A percentile compares a stretch with the other conserved stretches of the same genome.
phyloP scores from a whole-genome alignment of 2,888 invertebrate genomes.

The Parapristionchus giblindavisi region DNA sequence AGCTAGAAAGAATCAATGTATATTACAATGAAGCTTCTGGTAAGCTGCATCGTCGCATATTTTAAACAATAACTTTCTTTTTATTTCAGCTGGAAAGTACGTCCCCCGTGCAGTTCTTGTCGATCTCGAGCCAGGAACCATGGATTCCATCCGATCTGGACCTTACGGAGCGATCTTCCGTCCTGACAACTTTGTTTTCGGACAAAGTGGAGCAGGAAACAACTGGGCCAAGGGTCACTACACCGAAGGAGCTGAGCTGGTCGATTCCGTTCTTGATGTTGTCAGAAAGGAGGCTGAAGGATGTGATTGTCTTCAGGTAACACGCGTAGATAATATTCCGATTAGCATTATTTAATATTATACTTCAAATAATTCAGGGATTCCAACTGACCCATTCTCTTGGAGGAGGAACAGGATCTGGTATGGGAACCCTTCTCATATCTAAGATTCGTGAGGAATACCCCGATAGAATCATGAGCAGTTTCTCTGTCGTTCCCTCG shows the following conservation, averaged over 20 bases:
- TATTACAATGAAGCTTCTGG: constrained; percentile 79
- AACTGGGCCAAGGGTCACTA: constrained; percentile 80
- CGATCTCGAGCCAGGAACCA: constrained; percentile 94
- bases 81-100: constrained; percentile 91
- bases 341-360: too few relatives aligned
- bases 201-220: constrained; percentile 71
- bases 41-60: too few relatives aligned
- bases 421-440: constrained; percentile 88
- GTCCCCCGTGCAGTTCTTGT: constrained; percentile 92
- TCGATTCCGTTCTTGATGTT: constrained; percentile 76
- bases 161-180: constrained; percentile 91
- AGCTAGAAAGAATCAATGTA: constrained; percentile 87
- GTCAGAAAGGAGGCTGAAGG: constrained; percentile 82
- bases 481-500: constrained; percentile 89
- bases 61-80: too few relatives aligned
- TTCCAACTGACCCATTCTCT: constrained; percentile 88
- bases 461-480: constrained; percentile 97
- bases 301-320: constrained; percentile 87
- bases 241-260: constrained; percentile 82
- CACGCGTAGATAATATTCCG: too few relatives aligned
- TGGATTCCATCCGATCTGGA: constrained; percentile 93
- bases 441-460: constrained; percentile 97
- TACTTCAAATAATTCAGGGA: too few relatives aligned
- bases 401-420: constrained; percentile 86
- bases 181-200: constrained; percentile 92